Base-by-base conservation (phyloP, 2,888 invertebrate species). In the Meganola albula region DNA sequence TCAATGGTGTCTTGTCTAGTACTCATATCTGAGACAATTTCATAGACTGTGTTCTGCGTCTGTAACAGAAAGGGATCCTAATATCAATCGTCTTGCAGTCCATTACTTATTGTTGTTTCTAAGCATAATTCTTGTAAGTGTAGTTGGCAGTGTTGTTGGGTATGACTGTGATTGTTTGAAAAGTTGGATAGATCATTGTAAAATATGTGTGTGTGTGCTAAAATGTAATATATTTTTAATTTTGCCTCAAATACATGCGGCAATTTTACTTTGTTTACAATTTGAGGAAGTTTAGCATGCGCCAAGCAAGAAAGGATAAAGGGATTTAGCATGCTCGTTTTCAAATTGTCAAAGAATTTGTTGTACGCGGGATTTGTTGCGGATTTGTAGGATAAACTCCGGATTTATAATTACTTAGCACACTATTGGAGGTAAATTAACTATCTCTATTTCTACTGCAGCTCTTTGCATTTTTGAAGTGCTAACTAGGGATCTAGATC, bases 1-100 rank as follows among this genome's bases (percentile, higher is more conserved):
- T 99, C 98, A 55, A 99, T 90, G 30, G 92, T 91, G 73, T 97
- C 96, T 79, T 98, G 98, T 32, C 97, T 92, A 40, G 93, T 92
- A 70, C 96, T 96, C 94, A 99, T 96, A 65, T 99, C 99, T 34
- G 97, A 96, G 48, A 99, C 98, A 63, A 99, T 94, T 87, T 98
- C 99, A 78, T 98, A 98, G 54, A 99, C 97, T 31, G 96, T 96
- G 69, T 96, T 97, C 87, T 98, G 98, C 50, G 98, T 98, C 98
- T 99, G 90, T 51, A 88, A 87, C 61, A 87, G 69, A 68, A 85
- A 85, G 73, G 87, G 87, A 74, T 87, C 84, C 87, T 87, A 76
- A 73, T 79, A 74, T 87, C 84, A 87, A 79, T 86, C 74, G 86
- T 63, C 74, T 84, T 80, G 85, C 59, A 73, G 86, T 76, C 70